Evolutionary conservation across 2,888 invertebrate genomes (phyloP).

Genomic region (Heliconius ismenius): DNA sequence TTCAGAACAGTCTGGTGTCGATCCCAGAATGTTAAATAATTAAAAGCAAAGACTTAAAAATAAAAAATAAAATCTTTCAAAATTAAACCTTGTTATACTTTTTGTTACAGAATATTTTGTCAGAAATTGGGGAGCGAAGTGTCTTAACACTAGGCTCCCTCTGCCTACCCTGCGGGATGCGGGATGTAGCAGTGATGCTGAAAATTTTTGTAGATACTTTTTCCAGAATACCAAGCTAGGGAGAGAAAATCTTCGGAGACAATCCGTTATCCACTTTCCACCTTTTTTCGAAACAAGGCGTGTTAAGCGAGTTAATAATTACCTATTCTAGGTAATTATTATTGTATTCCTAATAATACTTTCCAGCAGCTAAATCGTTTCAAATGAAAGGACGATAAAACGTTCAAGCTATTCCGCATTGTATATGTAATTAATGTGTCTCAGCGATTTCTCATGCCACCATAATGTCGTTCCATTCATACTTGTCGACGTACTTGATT

Average conservation of each 20-base stretch:
- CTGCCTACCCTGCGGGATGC: too few species aligned
- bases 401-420: conserved; percentile 29
- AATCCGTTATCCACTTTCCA: not conserved
- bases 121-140: too few species aligned
- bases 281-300: not conserved
- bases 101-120: too few species aligned
- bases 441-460: conserved; percentile 26
- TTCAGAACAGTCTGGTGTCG: not conserved
- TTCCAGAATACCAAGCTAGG: not conserved
- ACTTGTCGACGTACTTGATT: conserved; percentile 28
- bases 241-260: not conserved
- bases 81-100: too few species aligned
- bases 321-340: not conserved
- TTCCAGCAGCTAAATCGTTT: conserved; percentile 1
- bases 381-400: not conserved
- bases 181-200: too few species aligned
- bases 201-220: too few species aligned
- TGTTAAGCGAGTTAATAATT: not conserved
- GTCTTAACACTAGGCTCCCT: too few species aligned
- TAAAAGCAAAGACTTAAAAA: too few species aligned
- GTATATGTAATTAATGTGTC: conserved; percentile 31
- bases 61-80: too few species aligned
- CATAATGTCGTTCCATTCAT: conserved; percentile 35
- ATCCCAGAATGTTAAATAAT: not conserved
- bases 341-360: not conserved